These are phyloP conservation scores for Sminthurinus signatus DNA, from an alignment of 1,140 invertebrate genomes.

Conservation along the genomic window DNA sequence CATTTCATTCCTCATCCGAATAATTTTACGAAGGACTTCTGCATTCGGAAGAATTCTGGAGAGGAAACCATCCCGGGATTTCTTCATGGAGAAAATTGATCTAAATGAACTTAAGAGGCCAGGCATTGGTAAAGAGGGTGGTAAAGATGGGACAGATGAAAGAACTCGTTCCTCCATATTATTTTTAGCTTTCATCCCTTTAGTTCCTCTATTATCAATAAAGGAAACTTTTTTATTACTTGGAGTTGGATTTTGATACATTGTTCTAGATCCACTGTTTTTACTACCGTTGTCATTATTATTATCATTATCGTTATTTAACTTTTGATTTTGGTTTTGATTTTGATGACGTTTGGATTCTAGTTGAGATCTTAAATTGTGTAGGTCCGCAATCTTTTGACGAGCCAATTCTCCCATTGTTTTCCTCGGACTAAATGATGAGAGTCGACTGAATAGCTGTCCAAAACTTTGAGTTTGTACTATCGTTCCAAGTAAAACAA, in stretches of 20 bases:
- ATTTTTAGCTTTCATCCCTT: too few species aligned
- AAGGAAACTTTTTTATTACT: background rate
- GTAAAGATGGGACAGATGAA: too few species aligned
- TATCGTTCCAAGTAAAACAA: background rate
- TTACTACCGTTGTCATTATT: too few species aligned
- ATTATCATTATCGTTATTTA: too few species aligned
- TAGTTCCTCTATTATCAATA: too few species aligned
- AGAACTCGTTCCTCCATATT: too few species aligned
- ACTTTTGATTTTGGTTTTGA: background rate
- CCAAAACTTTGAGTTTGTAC: background rate
- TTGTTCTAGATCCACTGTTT: background rate
- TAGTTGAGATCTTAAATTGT: slow-evolving; percentile 2
- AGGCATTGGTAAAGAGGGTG: background rate
- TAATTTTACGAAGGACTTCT: slow-evolving; percentile 18
- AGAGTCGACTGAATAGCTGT: background rate
- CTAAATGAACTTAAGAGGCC: background rate
- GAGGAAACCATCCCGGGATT: slow-evolving; percentile 11
- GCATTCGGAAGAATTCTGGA: slow-evolving; percentile 10
- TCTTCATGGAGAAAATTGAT: background rate
- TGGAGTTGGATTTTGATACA: background rate
- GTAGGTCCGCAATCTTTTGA: slow-evolving; percentile 12
- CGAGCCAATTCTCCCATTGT: slow-evolving; percentile 9
- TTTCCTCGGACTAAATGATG: background rate
- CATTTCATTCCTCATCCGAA: slow-evolving; percentile 23
- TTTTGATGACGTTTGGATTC: background rate